Base-by-base conservation (phyloP, 2,797 vertebrate species). In the Acomys russatus region DNA sequence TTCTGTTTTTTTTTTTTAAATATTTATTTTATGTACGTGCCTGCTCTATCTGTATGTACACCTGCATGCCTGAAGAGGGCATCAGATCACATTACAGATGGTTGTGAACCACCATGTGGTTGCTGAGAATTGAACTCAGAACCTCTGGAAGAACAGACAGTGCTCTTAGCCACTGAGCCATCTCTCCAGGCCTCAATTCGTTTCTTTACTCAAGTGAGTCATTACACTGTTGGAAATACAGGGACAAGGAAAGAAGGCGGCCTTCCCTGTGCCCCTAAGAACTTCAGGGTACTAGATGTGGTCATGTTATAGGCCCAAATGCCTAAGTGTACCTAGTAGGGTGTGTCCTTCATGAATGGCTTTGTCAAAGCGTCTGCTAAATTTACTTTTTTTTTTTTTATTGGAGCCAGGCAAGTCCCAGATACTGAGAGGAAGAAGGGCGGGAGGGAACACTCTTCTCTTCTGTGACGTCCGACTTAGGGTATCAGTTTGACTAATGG, bases 131-230 rank as follows among this genome's bases (percentile, higher is more conserved):
- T 44, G 44, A 44, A 44, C 44, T 44, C 44, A 44, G 44, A 44
- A 44, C 44, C 44, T 44, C 44, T 44, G 44, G 44, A 44, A 44
- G 44, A 44, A 44, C 44, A 44, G 44, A 44, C 44, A 44, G 44
- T 44, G 44, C 44, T 44, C 44, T 44, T 44, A 44, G 4, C 44
- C 44, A 3, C 44, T 44, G 44, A 44, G 44, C 44, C 44, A 44
- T 44, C 44, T 44, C 44, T 44, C 44, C 44, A 44, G 44, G 44
- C 44, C 28, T 51, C 61, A 73, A 4, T 17, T 78, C 64, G 56
- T 91, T 89, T 92, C 56, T 86, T 96, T 77, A 95, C 23, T 70
- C 77, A 94, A 64, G 28, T n/a, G 91, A 94, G 49, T 70, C 18
- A 61, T 79, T 30, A 96, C 88, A 94, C 88, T 23, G 23, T 8